Evolutionary conservation across 2,113 vertebrate species (phyloP).

Genomic region (Rattus rattus): DNA sequence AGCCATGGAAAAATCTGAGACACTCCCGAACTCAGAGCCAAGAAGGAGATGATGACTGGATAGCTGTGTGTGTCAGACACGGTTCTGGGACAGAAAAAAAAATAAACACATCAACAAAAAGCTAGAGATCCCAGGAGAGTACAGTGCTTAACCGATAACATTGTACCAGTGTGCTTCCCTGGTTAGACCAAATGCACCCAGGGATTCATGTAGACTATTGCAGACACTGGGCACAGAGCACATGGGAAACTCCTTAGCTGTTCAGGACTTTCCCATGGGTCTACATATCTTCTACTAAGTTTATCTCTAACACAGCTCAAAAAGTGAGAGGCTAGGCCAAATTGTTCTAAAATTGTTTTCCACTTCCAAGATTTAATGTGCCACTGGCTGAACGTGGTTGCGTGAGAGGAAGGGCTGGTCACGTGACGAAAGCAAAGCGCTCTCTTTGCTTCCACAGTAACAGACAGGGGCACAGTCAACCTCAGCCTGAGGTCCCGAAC

Average conservation of each 20-base stretch:
- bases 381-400: neutral
- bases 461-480: neutral
- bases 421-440: neutral
- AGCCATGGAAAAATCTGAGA: neutral
- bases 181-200: neutral
- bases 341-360: slow-evolving; percentile 18
- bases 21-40: neutral
- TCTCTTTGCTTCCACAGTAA: neutral
- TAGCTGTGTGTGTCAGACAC: neutral
- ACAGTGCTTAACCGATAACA: neutral
- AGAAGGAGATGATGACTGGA: neutral
- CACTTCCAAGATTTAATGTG: neutral
- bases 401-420: neutral
- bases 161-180: neutral
- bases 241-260: neutral
- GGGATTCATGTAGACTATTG: neutral
- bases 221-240: neutral
- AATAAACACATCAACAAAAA: neutral
- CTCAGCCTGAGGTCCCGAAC: slow-evolving; percentile 2
- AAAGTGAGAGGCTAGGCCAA: neutral
- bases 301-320: neutral
- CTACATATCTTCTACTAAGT: neutral
- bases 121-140: neutral
- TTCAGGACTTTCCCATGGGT: neutral
- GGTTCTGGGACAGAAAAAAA: neutral